Conservation (phyloP, 2,797 vertebrate species). For the Lerista edwardsae region DNA sequence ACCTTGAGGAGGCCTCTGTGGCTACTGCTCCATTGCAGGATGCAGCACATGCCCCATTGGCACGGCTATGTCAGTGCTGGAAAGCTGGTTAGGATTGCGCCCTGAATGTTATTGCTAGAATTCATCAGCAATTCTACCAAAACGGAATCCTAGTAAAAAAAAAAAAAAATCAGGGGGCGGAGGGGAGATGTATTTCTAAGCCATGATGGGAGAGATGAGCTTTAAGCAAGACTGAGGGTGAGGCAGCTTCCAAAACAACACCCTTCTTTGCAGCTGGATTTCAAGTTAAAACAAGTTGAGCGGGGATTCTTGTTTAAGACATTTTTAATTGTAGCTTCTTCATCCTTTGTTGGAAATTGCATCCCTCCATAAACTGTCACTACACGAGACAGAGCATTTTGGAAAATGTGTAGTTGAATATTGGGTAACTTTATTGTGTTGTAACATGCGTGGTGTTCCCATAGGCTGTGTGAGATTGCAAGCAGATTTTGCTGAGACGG, state of each 20-base stretch:
- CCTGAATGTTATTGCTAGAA: neutral
- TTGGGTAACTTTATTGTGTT: neutral
- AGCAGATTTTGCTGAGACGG: neutral
- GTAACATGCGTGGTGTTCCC: neutral
- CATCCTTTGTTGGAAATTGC: neutral
- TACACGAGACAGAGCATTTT: neutral
- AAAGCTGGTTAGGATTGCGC: too few species aligned
- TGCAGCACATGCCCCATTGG: too few species aligned
- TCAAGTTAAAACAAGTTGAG: conserved; percentile 6
- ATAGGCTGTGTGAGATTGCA: neutral
- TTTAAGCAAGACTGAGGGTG: neutral
- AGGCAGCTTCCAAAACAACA: neutral
- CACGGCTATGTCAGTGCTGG: too few species aligned
- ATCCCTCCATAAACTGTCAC: neutral
- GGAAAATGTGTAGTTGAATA: neutral
- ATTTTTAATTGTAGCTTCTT: neutral
- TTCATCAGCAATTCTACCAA: neutral
- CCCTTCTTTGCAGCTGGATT: neutral
- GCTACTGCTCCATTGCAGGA: too few species aligned
- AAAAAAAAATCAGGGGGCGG: neutral
- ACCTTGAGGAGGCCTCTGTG: too few species aligned
- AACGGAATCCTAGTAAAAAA: neutral
- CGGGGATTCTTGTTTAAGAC: neutral
- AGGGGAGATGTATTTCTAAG: conserved; percentile 7
- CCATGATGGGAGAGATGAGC: neutral